Percentiles rank a stretch among this genome's conserved stretches.
These are phyloP conservation scores for Molossus molossus DNA, from an alignment of 2,797 vertebrate genomes.

Conservation along the genomic window DNA sequence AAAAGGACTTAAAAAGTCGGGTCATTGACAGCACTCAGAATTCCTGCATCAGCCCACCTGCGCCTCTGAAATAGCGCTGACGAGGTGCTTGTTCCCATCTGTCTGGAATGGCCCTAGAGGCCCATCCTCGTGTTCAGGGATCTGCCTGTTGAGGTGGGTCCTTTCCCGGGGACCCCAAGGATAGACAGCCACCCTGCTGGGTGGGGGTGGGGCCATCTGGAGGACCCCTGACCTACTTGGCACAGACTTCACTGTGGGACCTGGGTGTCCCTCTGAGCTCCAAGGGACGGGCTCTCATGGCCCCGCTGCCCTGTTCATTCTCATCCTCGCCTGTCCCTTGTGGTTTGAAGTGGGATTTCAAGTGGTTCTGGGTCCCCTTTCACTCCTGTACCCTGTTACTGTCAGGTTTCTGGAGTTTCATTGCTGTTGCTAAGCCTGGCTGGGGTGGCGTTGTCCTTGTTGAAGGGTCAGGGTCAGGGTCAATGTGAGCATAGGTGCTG, in stretches of 20 bases:
- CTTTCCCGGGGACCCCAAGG: no score
- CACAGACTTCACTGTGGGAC: not conserved
- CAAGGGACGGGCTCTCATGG: not conserved
- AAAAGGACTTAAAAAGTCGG: not conserved
- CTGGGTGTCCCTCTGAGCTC: not conserved
- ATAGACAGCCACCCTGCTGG: no score
- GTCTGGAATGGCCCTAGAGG: accelerated
- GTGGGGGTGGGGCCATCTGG: no score
- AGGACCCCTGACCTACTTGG: not conserved
- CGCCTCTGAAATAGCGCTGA: not conserved
- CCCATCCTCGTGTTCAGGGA: accelerated
- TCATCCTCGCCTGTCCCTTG: no score
- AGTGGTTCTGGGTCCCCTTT: no score
- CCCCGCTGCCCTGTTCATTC: no score
- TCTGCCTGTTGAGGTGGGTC: no score
- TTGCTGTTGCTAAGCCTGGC: not conserved
- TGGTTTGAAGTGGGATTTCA: no score
- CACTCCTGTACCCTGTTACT: not conserved
- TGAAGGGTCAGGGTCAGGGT: not conserved
- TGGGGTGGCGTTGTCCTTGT: not conserved
- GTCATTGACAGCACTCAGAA: not conserved
- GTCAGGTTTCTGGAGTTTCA: no score
- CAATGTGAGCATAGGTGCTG: accelerated
- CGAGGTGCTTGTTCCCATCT: not conserved
- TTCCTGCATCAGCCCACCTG: not conserved